These are phyloP conservation scores for Phylloscopus collybita DNA, from an alignment of 2,797 vertebrate genomes.

Conservation along the genomic window DNA sequence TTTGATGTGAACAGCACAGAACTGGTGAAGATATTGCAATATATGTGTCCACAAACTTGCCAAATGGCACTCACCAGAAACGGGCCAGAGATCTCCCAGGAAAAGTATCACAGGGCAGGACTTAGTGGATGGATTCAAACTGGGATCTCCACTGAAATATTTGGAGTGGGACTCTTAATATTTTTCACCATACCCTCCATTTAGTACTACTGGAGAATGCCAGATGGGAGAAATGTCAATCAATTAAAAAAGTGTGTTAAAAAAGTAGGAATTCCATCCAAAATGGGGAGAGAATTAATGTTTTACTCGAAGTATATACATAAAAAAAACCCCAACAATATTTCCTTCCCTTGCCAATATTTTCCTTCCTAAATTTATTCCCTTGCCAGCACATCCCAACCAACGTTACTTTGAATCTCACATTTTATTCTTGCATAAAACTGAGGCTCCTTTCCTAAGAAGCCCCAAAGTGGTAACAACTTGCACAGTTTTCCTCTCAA, in stretches of 20 bases:
- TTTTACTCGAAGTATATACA: neutral
- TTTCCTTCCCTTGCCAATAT: neutral
- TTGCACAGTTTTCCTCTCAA: neutral
- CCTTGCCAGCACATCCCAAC: neutral
- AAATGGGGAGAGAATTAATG: neutral
- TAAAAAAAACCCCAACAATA: neutral
- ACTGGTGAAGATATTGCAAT: neutral
- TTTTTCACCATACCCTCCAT: neutral
- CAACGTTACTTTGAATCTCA: neutral
- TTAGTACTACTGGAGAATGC: neutral
- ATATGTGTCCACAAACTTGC: neutral
- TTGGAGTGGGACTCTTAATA: neutral
- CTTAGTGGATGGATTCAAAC: neutral
- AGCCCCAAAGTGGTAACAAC: neutral
- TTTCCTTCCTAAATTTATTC: slow-evolving; percentile 4
- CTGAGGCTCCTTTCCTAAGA: neutral
- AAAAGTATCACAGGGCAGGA: neutral
- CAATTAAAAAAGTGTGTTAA: neutral
- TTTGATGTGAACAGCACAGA: neutral
- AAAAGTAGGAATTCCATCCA: neutral
- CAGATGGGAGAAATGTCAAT: neutral
- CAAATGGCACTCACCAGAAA: neutral
- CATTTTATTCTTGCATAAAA: neutral
- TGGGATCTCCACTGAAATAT: neutral
- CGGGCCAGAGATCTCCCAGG: neutral